phyloP scores from a whole-genome alignment of 2,888 invertebrate species.

The Ormyrus nitidulus region DNA sequence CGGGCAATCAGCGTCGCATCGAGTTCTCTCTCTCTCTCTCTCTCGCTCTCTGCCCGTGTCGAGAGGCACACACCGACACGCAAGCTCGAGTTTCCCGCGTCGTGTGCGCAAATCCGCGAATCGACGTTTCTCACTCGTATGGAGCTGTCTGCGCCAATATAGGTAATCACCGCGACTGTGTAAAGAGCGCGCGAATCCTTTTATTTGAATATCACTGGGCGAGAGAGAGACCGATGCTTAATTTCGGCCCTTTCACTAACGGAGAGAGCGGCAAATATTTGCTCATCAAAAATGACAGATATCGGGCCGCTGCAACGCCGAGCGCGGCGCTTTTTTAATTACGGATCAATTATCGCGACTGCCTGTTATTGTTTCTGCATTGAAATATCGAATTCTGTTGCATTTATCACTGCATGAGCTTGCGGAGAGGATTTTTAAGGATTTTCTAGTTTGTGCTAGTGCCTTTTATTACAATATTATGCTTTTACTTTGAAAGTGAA shows the following conservation, averaged over 20 bases:
- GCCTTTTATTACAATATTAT: too few relatives aligned
- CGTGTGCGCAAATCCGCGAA: constrained; percentile 3
- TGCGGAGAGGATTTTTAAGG: too few relatives aligned
- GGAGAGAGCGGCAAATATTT: constrained; percentile 33
- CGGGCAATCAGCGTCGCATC: constrained; percentile 64
- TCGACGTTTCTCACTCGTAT: constrained; percentile 18
- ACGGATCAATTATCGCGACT: background rate
- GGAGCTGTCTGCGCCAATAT: background rate
- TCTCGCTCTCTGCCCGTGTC: background rate
- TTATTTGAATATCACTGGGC: constrained; percentile 46
- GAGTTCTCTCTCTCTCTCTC: background rate
- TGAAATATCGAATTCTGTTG: too few relatives aligned
- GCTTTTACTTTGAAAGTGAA: too few relatives aligned
- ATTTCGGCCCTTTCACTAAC: constrained; percentile 31
- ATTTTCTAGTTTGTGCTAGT: too few relatives aligned
- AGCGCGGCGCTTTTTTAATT: background rate
- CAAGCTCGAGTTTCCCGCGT: background rate
- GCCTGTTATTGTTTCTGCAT: background rate
- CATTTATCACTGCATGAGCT: background rate
- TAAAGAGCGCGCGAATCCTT: constrained; percentile 50
- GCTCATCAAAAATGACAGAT: constrained; percentile 35
- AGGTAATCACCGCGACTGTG: constrained; percentile 34
- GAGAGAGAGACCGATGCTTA: constrained; percentile 21
- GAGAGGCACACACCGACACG: background rate
- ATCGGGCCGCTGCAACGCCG: background rate